Conservation (phyloP, 2,797 vertebrate species). For the Lagocephalus sceleratus region DNA sequence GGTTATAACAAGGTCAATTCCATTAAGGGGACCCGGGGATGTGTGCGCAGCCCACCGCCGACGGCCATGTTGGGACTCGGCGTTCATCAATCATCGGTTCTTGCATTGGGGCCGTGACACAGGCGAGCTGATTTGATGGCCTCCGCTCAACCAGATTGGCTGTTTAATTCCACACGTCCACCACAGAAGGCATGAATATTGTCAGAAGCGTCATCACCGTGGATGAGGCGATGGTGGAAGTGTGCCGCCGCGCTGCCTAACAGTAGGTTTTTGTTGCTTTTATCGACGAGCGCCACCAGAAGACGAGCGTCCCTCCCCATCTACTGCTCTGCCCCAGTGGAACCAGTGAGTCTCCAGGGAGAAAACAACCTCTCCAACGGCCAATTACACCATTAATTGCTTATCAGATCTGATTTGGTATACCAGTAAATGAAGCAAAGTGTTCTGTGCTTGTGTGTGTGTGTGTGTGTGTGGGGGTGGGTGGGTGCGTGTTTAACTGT, state of each 20-base stretch:
- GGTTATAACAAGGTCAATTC: slow-evolving; percentile 65
- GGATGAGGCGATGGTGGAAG: background rate
- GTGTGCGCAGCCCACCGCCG: slow-evolving; percentile 27
- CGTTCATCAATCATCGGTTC: slow-evolving; percentile 62
- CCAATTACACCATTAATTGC: slow-evolving; percentile 83
- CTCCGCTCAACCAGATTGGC: slow-evolving; percentile 6
- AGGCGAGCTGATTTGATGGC: slow-evolving; percentile 52
- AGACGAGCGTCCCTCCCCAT: slow-evolving; percentile 50
- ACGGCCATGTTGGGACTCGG: slow-evolving; percentile 20
- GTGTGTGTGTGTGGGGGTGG: slow-evolving; percentile 24
- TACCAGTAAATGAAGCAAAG: slow-evolving; percentile 72
- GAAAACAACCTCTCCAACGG: slow-evolving; percentile 73
- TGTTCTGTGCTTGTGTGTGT: slow-evolving; percentile 43
- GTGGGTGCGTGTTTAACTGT: slow-evolving; percentile 25
- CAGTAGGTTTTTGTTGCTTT: slow-evolving; percentile 1
- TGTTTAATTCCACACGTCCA: background rate
- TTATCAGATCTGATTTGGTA: slow-evolving; percentile 80
- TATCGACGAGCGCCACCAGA: slow-evolving; percentile 45
- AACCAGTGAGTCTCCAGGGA: slow-evolving; percentile 66
- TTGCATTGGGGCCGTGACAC: slow-evolving; percentile 49
- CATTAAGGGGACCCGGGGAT: slow-evolving; percentile 58
- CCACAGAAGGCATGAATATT: background rate
- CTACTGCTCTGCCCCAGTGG: slow-evolving; percentile 50
- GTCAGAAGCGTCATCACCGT: background rate
- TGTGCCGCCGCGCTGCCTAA: no score